Evolutionary conservation across 1,140 invertebrate species (phyloP).

Genomic region (Drosophila suzukii): DNA sequence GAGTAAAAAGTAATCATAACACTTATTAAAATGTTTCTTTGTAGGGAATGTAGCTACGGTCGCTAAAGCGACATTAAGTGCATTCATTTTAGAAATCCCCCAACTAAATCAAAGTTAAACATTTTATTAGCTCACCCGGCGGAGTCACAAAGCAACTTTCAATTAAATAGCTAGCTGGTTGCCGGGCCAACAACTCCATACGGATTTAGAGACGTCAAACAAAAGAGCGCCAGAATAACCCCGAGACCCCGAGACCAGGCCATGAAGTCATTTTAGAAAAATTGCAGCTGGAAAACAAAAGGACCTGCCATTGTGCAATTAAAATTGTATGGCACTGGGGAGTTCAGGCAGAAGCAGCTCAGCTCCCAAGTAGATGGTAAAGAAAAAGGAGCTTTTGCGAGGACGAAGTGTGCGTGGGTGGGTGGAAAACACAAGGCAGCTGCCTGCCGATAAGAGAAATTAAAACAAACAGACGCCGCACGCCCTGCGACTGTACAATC

Average conservation of each 20-base stretch:
- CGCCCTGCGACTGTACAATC: constrained; percentile 59
- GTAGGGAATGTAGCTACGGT: not conserved
- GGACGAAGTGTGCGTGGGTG: constrained; percentile 27
- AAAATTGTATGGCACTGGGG: constrained; percentile 79
- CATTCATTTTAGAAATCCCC: constrained; percentile 71
- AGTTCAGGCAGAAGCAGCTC: constrained; percentile 26
- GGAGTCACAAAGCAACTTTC: constrained; percentile 81
- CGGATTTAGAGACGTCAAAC: constrained; percentile 75
- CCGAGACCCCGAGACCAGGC: constrained; percentile 50
- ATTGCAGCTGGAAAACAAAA: constrained; percentile 75
- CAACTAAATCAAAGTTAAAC: constrained; percentile 83
- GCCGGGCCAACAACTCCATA: constrained; percentile 55
- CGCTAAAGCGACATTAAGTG: constrained; percentile 43
- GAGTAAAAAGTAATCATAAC: not conserved
- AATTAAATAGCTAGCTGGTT: constrained; percentile 73
- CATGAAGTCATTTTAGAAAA: constrained; percentile 74
- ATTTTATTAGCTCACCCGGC: constrained; percentile 73
- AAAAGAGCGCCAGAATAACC: constrained; percentile 58
- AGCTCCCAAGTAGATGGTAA: constrained; percentile 30
- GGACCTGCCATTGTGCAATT: constrained; percentile 78
- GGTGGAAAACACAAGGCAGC: constrained; percentile 31
- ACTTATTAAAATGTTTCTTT: not conserved
- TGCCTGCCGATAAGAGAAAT: constrained; percentile 81
- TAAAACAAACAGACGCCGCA: constrained; percentile 72
- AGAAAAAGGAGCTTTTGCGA: constrained; percentile 2